Conservation (phyloP, 2,113 vertebrate species). For the Ammodytes dubius region DNA sequence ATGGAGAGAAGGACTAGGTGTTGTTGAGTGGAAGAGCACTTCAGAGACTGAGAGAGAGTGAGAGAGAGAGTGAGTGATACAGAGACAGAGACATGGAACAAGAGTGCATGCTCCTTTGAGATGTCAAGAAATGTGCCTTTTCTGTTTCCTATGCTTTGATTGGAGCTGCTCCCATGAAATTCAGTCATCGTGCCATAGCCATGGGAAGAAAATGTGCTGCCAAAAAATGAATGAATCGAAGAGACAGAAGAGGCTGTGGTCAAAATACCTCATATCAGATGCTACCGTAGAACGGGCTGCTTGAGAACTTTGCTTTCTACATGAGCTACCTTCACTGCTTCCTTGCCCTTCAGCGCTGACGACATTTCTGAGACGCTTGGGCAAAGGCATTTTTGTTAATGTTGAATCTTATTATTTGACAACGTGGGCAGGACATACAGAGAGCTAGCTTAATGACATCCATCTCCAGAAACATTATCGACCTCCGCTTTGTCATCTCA, state of each 20-base stretch:
- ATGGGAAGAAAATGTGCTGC: constrained; percentile 74
- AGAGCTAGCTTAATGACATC: constrained; percentile 50
- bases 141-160: constrained; percentile 76
- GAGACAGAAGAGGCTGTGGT: constrained; percentile 52
- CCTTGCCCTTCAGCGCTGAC: constrained; percentile 19
- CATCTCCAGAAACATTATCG: constrained; percentile 58
- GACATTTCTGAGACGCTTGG: constrained; percentile 1
- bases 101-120: constrained; percentile 48
- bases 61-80: constrained; percentile 22
- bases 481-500: constrained; percentile 55
- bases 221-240: constrained; percentile 75
- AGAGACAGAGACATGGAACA: constrained; percentile 39
- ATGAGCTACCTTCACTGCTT: constrained; percentile 37
- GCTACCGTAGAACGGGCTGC: constrained; percentile 52
- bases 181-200: constrained; percentile 76
- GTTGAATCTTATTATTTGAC: constrained; percentile 45
- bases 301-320: constrained; percentile 18
- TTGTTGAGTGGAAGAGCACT: constrained; percentile 84
- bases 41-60: constrained; percentile 56
- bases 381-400: constrained; percentile 28
- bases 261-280: constrained; percentile 70
- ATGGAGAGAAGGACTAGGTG: constrained; percentile 85
- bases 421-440: constrained; percentile 44
- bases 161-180: constrained; percentile 62
- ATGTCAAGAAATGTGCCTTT: constrained; percentile 84